Base-by-base conservation (phyloP, 2,113 vertebrate genomes). In the Chloropsis hardwickii region DNA sequence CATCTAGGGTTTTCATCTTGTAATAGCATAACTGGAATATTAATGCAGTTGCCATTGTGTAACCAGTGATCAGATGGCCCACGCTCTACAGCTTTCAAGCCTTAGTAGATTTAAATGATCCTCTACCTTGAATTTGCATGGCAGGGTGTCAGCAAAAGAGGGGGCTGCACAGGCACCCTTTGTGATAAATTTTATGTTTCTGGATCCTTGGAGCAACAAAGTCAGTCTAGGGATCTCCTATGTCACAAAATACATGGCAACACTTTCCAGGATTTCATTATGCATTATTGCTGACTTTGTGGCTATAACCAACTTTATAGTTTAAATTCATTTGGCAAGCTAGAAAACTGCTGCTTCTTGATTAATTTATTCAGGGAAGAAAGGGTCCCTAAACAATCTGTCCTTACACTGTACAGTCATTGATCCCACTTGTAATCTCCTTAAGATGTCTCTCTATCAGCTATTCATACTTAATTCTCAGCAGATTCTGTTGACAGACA, bases 341-440 rank as follows among this genome's bases (percentile, higher is more conserved):
- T 91, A 47, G 16, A 86, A 47, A 35, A 62, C 8, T 5, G 5
- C 10, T 48, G 25, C 47, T 53, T 56, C 66, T 76, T 50, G 22
- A 58, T 78, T 73, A 81, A 86, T 82, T 73, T 86, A 78, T 83
- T 88, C 10, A 33, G 54, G 48, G n/a, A 91, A 88, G 27, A 83
- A 91, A 72, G 6, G 9, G 19, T 69, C 64, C 37, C 71, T 48
- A 57, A 88, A 74, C 35, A 79, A 57, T 65, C 61, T 86, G 19
- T 51, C 37, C 48, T 83, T 77, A 33, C 15, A n/a, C 8, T 51
- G 40, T 17, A 22, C 39, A 69, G 20, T 83, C 48, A 92, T 58
- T 0, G 1, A 69, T 93, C 21, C 29, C 73, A 39, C 2, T 64
- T 76, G 33, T 47, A 71, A 84, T 90, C 60, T 50, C 11, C 14